phyloP scores from a whole-genome alignment of 2,797 vertebrate genomes.

The Hyperoplus lanceolatus region DNA sequence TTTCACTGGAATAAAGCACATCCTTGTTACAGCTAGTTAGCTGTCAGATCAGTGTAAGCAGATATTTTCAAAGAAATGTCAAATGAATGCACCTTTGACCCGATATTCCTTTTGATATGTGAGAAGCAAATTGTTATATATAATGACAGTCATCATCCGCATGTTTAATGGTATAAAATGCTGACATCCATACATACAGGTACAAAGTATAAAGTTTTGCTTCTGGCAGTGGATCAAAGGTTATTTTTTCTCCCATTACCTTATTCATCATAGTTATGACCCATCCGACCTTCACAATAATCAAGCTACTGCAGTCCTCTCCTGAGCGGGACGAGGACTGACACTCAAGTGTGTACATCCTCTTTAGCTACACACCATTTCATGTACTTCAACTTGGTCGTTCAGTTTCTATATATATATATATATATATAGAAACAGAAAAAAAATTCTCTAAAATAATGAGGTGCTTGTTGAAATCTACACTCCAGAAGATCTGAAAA shows the following conservation, averaged over 20 bases:
- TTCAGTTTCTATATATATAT: slow-evolving; percentile 33
- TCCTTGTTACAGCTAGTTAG: slow-evolving; percentile 32
- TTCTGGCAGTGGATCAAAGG: slow-evolving; percentile 25
- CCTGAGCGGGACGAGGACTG: slow-evolving; percentile 24
- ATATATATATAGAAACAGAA: slow-evolving; percentile 37
- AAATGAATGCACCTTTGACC: slow-evolving; percentile 54
- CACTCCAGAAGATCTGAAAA: slow-evolving; percentile 41
- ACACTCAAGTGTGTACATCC: slow-evolving; percentile 23
- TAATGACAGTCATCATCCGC: slow-evolving; percentile 34
- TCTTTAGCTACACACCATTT: slow-evolving; percentile 32
- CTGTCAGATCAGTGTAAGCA: slow-evolving; percentile 40
- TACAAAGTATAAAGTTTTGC: slow-evolving; percentile 43
- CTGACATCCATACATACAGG: slow-evolving; percentile 50
- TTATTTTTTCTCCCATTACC: slow-evolving; percentile 12
- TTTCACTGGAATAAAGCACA: slow-evolving; percentile 36
- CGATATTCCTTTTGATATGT: slow-evolving; percentile 43
- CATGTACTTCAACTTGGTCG: slow-evolving; percentile 38
- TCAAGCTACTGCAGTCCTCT: slow-evolving; percentile 20
- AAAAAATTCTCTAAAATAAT: slow-evolving; percentile 46
- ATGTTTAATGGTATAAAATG: slow-evolving; percentile 47
- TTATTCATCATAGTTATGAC: slow-evolving; percentile 48
- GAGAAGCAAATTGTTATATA: slow-evolving; percentile 36
- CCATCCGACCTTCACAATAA: slow-evolving; percentile 27
- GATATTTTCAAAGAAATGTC: slow-evolving; percentile 58
- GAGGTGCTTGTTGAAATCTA: slow-evolving; percentile 44